Evolutionary conservation across 64 coral and sea anemone genomes (phyloP), one percentile per base, ranked within the genome.

Genomic region (Platygyra sinensis): DNA sequence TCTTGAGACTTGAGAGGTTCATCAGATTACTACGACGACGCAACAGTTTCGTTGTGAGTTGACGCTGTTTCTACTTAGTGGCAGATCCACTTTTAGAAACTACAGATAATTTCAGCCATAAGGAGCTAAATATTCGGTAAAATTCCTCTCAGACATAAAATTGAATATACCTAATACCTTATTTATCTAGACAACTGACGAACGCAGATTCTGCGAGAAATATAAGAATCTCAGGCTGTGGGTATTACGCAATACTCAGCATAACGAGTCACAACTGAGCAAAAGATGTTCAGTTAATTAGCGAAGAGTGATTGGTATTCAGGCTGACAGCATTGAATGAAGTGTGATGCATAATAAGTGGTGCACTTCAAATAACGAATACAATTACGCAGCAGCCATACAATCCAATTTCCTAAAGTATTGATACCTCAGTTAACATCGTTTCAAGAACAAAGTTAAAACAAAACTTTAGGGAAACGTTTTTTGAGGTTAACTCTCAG

Each of bases 131-230:
- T 69, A 27, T 69, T 27, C 20, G n/a, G 25, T 0, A 24, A 46
- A 42, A 49, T 39, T 15, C 15, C 39, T 22, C 36, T 30, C 39
- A 22, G 39, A 10, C 18, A 77, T 39, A 8, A 1, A 77, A 52
- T 77, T 22, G 36, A 42, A 42, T 49, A n/a, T 69, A 11, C 22
- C 49, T 4, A 7, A 50, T n/a, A 51, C 36, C 15, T 50, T 22
- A 77, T 50, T 77, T 50, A 24, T 27, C 22, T 11, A 25, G n/a
- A 69, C n/a, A 77, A 42, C 74, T 36, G 74, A 77, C 74, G 38
- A 51, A 51, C 74, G 74, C 74, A 49, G 38, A 77, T 42, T 29
- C 13, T 79, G 76, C 76, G 76, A 55, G n/a, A 55, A 54, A 52
- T 46, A 25, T n/a, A 14, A 79, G 8, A 55, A 27, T 51, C 20